A percentile compares a stretch with the other conserved stretches of the same genome.
Conservation (phyloP, 2,888 invertebrate species). For the Elegia similella region DNA sequence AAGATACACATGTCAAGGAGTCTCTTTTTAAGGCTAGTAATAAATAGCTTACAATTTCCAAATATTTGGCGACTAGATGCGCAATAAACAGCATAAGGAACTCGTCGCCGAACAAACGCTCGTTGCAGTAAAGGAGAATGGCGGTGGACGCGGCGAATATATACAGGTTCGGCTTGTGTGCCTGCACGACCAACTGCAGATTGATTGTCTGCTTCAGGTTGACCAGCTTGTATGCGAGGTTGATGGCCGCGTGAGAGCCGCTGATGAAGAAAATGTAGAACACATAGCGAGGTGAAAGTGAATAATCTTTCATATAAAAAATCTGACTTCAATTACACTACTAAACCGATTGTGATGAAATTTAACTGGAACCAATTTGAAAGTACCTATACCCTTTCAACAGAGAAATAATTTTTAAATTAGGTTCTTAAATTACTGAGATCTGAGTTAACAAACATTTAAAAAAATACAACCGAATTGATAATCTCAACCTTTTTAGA, state of each 20-base stretch:
- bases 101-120: slow-evolving; percentile 38
- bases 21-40: too few species aligned
- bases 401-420: too few species aligned
- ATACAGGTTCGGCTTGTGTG: slow-evolving; percentile 31
- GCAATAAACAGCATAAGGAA: slow-evolving; percentile 45
- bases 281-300: slow-evolving; percentile 50
- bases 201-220: slow-evolving; percentile 22
- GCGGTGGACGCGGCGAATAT: slow-evolving; percentile 27
- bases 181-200: slow-evolving; percentile 21
- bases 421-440: too few species aligned
- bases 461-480: too few species aligned
- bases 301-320: too few species aligned
- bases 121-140: slow-evolving; percentile 32
- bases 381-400: too few species aligned
- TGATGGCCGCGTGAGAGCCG: slow-evolving; percentile 30
- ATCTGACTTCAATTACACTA: too few species aligned
- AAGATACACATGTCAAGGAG: too few species aligned
- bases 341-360: too few species aligned
- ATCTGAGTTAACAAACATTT: too few species aligned
- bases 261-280: slow-evolving; percentile 45
- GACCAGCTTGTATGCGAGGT: slow-evolving; percentile 25
- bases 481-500: too few species aligned
- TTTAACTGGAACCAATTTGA: too few species aligned
- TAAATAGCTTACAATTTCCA: slow-evolving; percentile 45
- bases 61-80: slow-evolving; percentile 41